Percentiles rank a stretch among this genome's conserved stretches.
phyloP scores from a whole-genome alignment of 2,797 vertebrate genomes.

The Setipinna tenuifilis region DNA sequence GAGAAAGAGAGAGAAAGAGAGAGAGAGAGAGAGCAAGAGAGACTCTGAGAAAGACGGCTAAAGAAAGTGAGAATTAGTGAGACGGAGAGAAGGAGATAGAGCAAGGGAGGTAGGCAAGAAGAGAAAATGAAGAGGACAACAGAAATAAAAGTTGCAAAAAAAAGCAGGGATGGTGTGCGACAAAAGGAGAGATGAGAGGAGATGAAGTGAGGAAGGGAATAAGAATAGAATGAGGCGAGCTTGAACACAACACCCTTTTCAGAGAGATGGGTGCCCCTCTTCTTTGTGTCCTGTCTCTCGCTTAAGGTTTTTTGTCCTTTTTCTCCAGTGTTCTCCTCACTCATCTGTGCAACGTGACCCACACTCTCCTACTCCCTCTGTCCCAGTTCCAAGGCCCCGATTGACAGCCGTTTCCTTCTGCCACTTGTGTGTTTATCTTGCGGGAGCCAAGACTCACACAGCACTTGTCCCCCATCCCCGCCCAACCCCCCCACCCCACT shows the following conservation, averaged over 20 bases:
- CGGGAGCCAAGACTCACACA: background rate
- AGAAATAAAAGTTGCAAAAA: background rate
- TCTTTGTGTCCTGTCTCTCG: background rate
- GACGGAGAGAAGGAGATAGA: background rate
- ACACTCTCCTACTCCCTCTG: background rate
- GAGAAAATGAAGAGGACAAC: background rate
- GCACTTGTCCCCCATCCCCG: background rate
- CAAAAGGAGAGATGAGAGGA: too few species aligned
- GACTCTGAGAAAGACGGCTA: conserved; percentile 8
- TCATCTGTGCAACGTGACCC: background rate
- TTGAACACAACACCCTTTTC: background rate
- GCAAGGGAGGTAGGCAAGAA: background rate
- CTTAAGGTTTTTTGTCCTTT: background rate
- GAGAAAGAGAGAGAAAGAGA: background rate
- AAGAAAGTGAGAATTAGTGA: too few species aligned
- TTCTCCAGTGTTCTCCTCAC: background rate
- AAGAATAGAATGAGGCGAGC: background rate
- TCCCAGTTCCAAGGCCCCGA: background rate
- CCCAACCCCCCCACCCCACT: background rate
- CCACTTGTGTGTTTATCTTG: background rate
- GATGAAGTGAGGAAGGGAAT: background rate
- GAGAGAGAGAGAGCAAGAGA: background rate
- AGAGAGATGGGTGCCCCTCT: background rate
- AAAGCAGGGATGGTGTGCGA: background rate
- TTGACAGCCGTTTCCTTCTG: background rate